Base-by-base conservation (phyloP, 2,888 invertebrate genomes). In the Cantharis rufa region DNA sequence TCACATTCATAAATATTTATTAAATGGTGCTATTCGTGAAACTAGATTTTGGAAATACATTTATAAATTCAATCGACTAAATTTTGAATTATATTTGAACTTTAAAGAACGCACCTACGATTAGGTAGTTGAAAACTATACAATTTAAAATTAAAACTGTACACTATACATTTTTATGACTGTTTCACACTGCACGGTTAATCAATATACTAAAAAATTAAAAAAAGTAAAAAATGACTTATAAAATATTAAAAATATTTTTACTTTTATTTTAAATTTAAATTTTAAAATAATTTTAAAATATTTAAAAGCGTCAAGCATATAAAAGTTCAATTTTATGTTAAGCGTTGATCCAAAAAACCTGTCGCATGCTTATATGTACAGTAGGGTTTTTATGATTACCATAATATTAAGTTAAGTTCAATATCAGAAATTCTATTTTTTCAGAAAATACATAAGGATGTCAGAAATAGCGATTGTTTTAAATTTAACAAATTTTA, bases 21-120 rank as follows among this genome's bases (percentile, higher is more conserved):
- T 73, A 70, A 74, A 70, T 21, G 69, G 71, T 77, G 77, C 74
- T 62, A 71, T 73, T 77, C 66, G 74, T 74, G 71, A 77, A 77
- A 74, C 74, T 77, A 74, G 68, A 71, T 74, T 76, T 64, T 61
- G 68, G 15, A 66, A 66, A 66, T 66, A 66, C 64, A 66, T 16
- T 66, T 66, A 66, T 66, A 66, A 66, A 66, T 66, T 66, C 64
- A 66, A 66, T 48, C 48, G 24, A 66, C n/a, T 66, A 21, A 66
- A 66, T 63, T 63, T 63, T 63, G 63, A 63, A 63, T 63, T 63
- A 63, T 11, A 63, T 63, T 63, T 63, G 18, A 63, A 63, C 63
- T 63, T 15, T 63, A 48, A n/a, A 48, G 48, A 48, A 48, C 48
- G 63, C 63, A 21, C 63, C 16, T 21, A 63, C 63, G 13, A 63